These are phyloP conservation scores for Mylabris phalerata DNA, from an alignment of 1,140 invertebrate species.

Conservation along the genomic window DNA sequence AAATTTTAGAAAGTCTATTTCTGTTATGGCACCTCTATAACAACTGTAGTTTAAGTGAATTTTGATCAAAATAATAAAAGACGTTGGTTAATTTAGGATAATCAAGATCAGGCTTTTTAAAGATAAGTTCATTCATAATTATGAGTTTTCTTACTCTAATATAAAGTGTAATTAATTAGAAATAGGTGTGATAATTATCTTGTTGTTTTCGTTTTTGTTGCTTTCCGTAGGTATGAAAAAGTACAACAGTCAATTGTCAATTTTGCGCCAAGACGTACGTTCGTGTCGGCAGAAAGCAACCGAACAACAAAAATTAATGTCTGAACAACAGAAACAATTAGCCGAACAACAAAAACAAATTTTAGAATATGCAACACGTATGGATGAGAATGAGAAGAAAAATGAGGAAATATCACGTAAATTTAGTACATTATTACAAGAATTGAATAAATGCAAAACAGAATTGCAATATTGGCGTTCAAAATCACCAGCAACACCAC, in stretches of 20 bases:
- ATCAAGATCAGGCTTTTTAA: no score
- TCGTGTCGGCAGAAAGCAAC: slow-evolving; percentile 71
- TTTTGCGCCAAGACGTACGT: slow-evolving; percentile 67
- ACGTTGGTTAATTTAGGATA: no score
- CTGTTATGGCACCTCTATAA: no score
- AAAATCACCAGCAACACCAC: slow-evolving; percentile 66
- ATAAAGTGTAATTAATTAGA: no score
- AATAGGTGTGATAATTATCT: no score
- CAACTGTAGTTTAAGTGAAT: no score
- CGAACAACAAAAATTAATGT: slow-evolving; percentile 69
- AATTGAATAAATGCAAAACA: slow-evolving; percentile 84
- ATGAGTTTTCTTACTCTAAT: no score
- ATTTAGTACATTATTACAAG: slow-evolving; percentile 80
- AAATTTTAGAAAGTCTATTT: no score
- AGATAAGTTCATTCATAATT: no score
- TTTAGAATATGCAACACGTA: slow-evolving; percentile 68
- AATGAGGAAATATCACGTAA: slow-evolving; percentile 82
- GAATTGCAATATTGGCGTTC: slow-evolving; percentile 84
- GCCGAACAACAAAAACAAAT: slow-evolving; percentile 69
- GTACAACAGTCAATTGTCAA: slow-evolving; percentile 70
- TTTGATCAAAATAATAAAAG: no score
- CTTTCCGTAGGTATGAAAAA: slow-evolving; percentile 58
- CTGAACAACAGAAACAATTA: slow-evolving; percentile 72
- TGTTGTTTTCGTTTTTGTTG: no score
- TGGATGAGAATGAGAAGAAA: slow-evolving; percentile 85